Percentiles rank a stretch among this genome's conserved stretches.
phyloP scores from a whole-genome alignment of 2,888 invertebrate species.

The Ptychoptera albimana region DNA sequence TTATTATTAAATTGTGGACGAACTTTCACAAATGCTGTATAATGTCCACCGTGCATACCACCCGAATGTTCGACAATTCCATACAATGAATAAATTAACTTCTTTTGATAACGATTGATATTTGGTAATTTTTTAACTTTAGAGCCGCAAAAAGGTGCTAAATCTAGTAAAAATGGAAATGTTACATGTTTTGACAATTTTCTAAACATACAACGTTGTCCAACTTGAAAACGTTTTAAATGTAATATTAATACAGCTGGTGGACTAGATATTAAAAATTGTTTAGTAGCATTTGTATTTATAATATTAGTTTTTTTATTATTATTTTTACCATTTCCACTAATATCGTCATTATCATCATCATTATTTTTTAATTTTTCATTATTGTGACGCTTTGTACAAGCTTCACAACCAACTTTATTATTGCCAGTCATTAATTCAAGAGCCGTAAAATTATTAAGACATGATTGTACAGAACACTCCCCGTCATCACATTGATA shows the following conservation, averaged over 20 bases:
- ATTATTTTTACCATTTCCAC: conserved; percentile 36
- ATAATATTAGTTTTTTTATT: conserved; percentile 46
- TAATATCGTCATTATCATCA: not conserved
- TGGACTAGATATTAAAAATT: conserved; percentile 74
- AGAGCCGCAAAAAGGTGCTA: conserved; percentile 79
- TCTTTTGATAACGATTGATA: conserved; percentile 42
- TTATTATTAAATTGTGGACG: conserved; percentile 41
- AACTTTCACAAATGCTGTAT: conserved; percentile 90
- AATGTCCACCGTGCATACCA: conserved; percentile 66
- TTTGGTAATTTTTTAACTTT: conserved; percentile 44
- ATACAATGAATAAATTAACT: conserved; percentile 74
- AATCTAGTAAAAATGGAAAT: conserved; percentile 71
- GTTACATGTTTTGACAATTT: conserved; percentile 78
- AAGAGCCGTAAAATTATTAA: conserved; percentile 81
- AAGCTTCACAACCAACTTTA: conserved; percentile 83
- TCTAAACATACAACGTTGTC: conserved; percentile 50
- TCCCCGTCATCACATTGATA: conserved; percentile 62
- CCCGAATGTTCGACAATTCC: conserved; percentile 94
- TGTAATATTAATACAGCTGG: conserved; percentile 91
- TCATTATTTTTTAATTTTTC: no score
- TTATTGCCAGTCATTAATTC: conserved; percentile 86
- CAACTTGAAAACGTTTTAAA: conserved; percentile 86
- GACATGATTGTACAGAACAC: conserved; percentile 73
- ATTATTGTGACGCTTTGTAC: conserved; percentile 53
- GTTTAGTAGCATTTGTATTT: conserved; percentile 67